Conservation (phyloP, 2,888 invertebrate genomes). For the Panzeria rudis region DNA sequence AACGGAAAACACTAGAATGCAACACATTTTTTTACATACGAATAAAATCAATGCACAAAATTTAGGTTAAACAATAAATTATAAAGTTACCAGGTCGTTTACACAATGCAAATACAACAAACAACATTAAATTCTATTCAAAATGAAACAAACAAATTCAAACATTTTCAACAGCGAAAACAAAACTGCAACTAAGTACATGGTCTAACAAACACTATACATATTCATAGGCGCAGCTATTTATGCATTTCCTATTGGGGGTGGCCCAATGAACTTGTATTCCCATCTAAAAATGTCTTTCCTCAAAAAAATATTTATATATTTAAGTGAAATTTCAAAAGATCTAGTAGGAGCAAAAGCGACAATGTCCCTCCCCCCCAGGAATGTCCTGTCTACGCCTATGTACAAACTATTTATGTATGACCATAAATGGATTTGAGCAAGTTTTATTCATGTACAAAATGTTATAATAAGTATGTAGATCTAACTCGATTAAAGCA, state of each 20-base stretch:
- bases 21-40: conserved; percentile 27
- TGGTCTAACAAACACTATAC: conserved; percentile 34
- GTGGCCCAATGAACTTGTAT: too few species aligned
- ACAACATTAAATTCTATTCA: conserved; percentile 31
- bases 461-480: conserved; percentile 6
- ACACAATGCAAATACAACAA: conserved; percentile 49
- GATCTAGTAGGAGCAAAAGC: too few species aligned
- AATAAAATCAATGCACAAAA: conserved; percentile 38
- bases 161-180: conserved; percentile 19
- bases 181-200: conserved; percentile 48
- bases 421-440: conserved; percentile 22
- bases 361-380: too few species aligned
- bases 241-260: too few species aligned
- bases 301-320: too few species aligned
- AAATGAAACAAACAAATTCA: conserved; percentile 24
- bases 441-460: neutral
- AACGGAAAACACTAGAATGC: neutral
- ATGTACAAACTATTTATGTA: neutral
- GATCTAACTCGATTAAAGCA: conserved; percentile 26
- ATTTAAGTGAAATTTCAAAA: too few species aligned
- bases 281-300: too few species aligned
- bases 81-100: conserved; percentile 67
- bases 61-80: conserved; percentile 71
- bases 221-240: neutral
- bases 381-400: neutral